Evolutionary conservation across 2,888 invertebrate genomes (phyloP).

Genomic region (Diadromus collaris): DNA sequence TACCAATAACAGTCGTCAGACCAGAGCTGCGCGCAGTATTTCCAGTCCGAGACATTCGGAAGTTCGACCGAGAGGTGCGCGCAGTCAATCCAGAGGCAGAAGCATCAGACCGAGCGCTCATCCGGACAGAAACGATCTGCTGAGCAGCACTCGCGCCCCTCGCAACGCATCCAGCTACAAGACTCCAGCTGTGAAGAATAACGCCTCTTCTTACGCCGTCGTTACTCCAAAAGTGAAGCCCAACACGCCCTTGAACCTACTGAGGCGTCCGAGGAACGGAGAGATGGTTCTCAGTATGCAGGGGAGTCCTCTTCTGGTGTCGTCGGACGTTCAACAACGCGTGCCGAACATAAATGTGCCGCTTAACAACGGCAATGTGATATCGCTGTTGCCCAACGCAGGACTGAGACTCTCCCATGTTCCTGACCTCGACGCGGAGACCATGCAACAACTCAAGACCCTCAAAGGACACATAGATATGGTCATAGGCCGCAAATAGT

Average conservation of each 20-base stretch:
- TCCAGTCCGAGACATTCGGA: constrained; percentile 33
- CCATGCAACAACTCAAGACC: constrained; percentile 71
- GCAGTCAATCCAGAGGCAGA: constrained; percentile 65
- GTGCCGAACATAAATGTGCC: constrained; percentile 86
- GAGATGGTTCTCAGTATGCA: constrained; percentile 87
- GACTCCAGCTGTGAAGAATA: constrained; percentile 67
- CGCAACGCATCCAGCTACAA: constrained; percentile 62
- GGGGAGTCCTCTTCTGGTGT: constrained; percentile 85
- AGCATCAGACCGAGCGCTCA: constrained; percentile 56
- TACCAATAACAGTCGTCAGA: constrained; percentile 17
- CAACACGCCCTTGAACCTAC: constrained; percentile 83
- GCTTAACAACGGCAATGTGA: constrained; percentile 83
- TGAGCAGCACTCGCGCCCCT: constrained; percentile 48
- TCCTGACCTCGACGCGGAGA: constrained; percentile 78
- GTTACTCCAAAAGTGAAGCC: constrained; percentile 82
- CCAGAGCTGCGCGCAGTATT: constrained; percentile 45
- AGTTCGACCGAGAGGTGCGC: constrained; percentile 32
- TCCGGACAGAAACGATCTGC: constrained; percentile 27
- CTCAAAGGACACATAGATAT: constrained; percentile 73
- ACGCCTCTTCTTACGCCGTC: constrained; percentile 55
- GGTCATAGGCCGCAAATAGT: constrained; percentile 63
- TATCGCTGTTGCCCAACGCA: constrained; percentile 84
- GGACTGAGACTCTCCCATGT: constrained; percentile 79
- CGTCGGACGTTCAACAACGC: constrained; percentile 80
- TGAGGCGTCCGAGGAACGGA: constrained; percentile 84